Evolutionary conservation across 2,113 vertebrate species (phyloP).

Genomic region (Bubo scandiacus): DNA sequence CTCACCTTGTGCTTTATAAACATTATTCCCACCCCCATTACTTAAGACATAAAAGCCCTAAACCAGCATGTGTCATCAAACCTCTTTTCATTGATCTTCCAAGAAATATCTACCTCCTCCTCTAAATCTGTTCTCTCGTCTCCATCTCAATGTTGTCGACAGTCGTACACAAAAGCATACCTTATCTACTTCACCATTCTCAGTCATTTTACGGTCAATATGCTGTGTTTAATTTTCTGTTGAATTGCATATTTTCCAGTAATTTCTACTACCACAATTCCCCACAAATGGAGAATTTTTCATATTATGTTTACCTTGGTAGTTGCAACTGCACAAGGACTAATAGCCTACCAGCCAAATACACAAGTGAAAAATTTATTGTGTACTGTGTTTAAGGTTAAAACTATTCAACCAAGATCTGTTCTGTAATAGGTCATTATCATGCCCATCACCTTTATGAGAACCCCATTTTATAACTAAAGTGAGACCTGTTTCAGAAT

Average conservation of each 20-base stretch:
- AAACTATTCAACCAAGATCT: neutral
- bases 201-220: neutral
- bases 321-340: neutral
- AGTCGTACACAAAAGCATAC: neutral
- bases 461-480: neutral
- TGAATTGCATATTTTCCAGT: neutral
- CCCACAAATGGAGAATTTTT: neutral
- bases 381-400: neutral
- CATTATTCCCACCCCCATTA: neutral
- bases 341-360: neutral
- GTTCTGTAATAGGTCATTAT: neutral
- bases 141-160: neutral
- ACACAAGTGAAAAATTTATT: neutral
- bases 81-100: constrained; percentile 13
- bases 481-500: neutral
- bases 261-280: neutral
- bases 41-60: neutral
- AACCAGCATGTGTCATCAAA: constrained; percentile 17
- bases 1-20: constrained; percentile 24
- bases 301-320: neutral
- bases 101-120: constrained; percentile 46
- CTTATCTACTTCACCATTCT: neutral
- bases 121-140: constrained; percentile 48
- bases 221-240: neutral
- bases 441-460: neutral